A percentile compares a stretch with the other conserved stretches of the same genome.
These are phyloP conservation scores for Brotogeris chrysoptera DNA, from an alignment of 2,797 vertebrate species.

Conservation along the genomic window DNA sequence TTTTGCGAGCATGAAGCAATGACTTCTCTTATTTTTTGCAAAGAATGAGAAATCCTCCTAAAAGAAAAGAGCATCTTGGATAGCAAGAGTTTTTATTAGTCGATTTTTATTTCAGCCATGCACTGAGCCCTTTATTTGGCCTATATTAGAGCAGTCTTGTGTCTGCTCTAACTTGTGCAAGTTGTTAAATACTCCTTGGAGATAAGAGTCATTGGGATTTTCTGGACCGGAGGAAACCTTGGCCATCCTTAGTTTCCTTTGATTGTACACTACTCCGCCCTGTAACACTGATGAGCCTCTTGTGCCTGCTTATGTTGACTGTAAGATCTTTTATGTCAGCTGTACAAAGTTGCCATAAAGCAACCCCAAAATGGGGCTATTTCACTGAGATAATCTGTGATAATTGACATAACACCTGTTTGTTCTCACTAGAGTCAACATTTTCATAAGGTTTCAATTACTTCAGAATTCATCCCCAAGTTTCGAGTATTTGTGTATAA, in stretches of 20 bases:
- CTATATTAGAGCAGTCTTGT: background rate
- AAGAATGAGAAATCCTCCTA: background rate
- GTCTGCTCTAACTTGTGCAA: background rate
- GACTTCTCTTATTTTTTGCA: background rate
- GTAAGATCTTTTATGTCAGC: constrained; percentile 13
- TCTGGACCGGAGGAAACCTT: constrained; percentile 28
- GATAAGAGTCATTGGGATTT: constrained; percentile 43
- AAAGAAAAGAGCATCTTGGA: background rate
- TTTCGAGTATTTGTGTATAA: background rate
- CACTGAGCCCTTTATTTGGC: background rate
- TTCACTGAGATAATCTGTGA: constrained; percentile 11
- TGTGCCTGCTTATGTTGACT: constrained; percentile 23
- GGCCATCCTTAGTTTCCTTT: constrained; percentile 23
- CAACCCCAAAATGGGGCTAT: background rate
- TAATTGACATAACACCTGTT: constrained; percentile 50
- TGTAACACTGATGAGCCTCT: constrained; percentile 32
- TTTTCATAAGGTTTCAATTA: constrained; percentile 31
- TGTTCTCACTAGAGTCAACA: constrained; percentile 1
- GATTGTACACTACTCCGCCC: background rate
- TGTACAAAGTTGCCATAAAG: background rate
- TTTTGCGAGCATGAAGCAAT: background rate
- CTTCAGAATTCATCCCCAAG: constrained; percentile 5
- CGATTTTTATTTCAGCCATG: background rate
- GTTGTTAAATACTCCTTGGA: constrained; percentile 38
- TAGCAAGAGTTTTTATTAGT: background rate